These are phyloP conservation scores for Latrodectus hesperus DNA, from an alignment of 2,888 invertebrate genomes.

Conservation along the genomic window DNA sequence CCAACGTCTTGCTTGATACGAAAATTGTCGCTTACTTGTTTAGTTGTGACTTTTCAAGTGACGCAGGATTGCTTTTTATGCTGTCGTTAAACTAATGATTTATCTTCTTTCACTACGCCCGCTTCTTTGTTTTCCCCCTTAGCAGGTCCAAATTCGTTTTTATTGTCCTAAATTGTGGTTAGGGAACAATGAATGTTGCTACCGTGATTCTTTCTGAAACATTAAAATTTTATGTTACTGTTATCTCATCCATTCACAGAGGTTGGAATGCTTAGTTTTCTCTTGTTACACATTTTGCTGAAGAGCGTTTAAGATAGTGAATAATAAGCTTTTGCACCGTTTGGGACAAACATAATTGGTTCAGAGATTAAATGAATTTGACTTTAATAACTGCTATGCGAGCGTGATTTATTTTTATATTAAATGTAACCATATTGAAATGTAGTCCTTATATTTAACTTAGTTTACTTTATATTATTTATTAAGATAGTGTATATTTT, in stretches of 20 bases:
- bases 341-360: too few species aligned
- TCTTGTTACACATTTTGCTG: too few species aligned
- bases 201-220: background rate
- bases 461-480: too few species aligned
- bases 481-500: too few species aligned
- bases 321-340: too few species aligned
- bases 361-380: too few species aligned
- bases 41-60: constrained; percentile 29
- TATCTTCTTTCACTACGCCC: constrained; percentile 14
- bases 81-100: constrained; percentile 59
- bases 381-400: too few species aligned
- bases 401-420: too few species aligned
- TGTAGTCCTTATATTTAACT: too few species aligned
- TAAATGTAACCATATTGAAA: too few species aligned
- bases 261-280: too few species aligned
- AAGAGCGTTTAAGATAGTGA: too few species aligned
- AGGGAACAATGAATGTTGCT: constrained; percentile 6
- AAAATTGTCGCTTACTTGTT: constrained; percentile 40
- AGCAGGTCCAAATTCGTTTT: constrained; percentile 9
- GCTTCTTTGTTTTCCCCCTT: constrained; percentile 38
- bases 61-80: constrained; percentile 47
- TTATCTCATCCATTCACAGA: background rate
- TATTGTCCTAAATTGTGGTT: constrained; percentile 12
- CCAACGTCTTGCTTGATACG: constrained; percentile 15
- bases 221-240: background rate